Evolutionary conservation across 2,888 invertebrate species (phyloP).

Genomic region (Anaspis maculata): DNA sequence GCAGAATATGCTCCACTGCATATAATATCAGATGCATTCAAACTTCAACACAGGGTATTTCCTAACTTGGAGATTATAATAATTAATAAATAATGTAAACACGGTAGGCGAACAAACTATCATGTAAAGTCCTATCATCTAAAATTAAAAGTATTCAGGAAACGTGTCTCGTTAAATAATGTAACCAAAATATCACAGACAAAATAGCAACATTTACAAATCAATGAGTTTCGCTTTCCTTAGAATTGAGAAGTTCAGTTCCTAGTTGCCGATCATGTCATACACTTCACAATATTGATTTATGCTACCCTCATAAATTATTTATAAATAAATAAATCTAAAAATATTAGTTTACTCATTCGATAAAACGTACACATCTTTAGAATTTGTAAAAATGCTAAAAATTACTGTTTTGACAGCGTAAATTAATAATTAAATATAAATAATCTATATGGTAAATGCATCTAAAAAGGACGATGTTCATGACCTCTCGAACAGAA

Average conservation of each 20-base stretch:
- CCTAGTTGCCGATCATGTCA: slow-evolving; percentile 14
- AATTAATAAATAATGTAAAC: slow-evolving; percentile 13
- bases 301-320: no score
- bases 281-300: no score
- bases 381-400: slow-evolving; percentile 1
- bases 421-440: neutral
- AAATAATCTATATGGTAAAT: no score
- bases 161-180: slow-evolving; percentile 17
- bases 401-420: slow-evolving; percentile 5
- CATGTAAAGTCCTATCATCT: slow-evolving; percentile 9
- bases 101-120: slow-evolving; percentile 14
- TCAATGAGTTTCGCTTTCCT: slow-evolving; percentile 5
- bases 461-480: no score
- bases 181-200: slow-evolving; percentile 22
- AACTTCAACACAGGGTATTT: slow-evolving; percentile 7
- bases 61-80: slow-evolving; percentile 9
- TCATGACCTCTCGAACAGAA: no score
- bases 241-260: slow-evolving; percentile 1
- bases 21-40: slow-evolving; percentile 12
- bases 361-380: no score
- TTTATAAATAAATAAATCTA: no score
- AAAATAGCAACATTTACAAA: slow-evolving; percentile 22
- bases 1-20: slow-evolving; percentile 19
- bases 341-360: no score
- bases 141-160: slow-evolving; percentile 13